A percentile compares a stretch with the other conserved stretches of the same genome.
phyloP scores from a whole-genome alignment of 2,888 invertebrate species.

The Lasioglossum zephyrum region DNA sequence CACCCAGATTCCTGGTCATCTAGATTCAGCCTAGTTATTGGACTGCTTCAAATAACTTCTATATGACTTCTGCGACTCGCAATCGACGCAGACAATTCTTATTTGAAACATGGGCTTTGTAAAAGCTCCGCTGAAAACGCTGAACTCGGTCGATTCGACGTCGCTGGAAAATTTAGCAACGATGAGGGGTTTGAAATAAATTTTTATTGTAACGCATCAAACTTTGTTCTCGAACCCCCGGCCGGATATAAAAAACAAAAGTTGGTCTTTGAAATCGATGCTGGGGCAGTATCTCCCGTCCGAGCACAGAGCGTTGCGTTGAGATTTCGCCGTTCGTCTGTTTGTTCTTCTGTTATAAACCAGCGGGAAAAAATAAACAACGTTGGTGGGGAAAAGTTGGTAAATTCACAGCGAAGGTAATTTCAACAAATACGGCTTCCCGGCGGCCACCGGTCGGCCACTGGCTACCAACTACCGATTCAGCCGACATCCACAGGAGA shows the following conservation, averaged over 20 bases:
- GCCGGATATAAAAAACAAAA: constrained; percentile 41
- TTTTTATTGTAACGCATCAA: background rate
- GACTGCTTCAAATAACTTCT: too few species aligned
- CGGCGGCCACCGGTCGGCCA: background rate
- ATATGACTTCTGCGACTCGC: background rate
- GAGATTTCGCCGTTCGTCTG: constrained; percentile 20
- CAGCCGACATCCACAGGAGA: background rate
- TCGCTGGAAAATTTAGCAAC: background rate
- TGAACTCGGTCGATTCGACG: background rate
- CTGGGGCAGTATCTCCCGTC: constrained; percentile 11
- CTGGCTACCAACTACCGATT: background rate
- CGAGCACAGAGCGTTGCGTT: background rate
- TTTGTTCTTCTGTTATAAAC: constrained; percentile 49
- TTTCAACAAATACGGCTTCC: constrained; percentile 34
- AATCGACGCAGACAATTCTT: background rate
- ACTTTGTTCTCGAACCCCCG: background rate
- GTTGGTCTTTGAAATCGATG: constrained; percentile 25
- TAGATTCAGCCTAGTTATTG: too few species aligned
- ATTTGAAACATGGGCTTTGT: background rate
- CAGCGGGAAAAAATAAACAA: constrained; percentile 37
- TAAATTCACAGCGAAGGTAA: constrained; percentile 33
- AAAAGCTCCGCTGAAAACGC: background rate
- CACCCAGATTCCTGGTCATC: background rate
- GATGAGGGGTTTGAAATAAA: background rate
- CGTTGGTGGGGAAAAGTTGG: constrained; percentile 24